Base-by-base conservation (phyloP, 1,140 invertebrate species). In the Achroia grisella region DNA sequence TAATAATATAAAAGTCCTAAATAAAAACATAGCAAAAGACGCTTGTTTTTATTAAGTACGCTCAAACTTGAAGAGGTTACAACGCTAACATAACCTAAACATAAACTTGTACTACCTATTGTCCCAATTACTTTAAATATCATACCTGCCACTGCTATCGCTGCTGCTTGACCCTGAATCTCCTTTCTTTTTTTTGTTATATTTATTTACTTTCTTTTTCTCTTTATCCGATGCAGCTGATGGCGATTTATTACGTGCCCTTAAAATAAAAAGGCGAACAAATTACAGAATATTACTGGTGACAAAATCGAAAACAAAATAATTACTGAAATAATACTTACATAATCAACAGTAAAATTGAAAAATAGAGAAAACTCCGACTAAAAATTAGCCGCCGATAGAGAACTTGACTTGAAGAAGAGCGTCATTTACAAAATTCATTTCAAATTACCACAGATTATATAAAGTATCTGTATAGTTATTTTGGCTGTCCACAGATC, bases 101-200 rank as follows among this genome's bases (percentile, higher is more conserved):
- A 48, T 31, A n/a, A n/a, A 23, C 10, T 37, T 9, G 15, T 37
- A 4, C 6, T 15, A 36, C 14, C 12, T 14, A 35, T 14, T 10
- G 17, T 34, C 36, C 39, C 23, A 33, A 10, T 29, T 23, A 36
- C 8, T 10, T 54, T 39, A 41, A 56, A 28, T 29, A 29, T 48
- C 28, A 53, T 74, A 93, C 92, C 92, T 94, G 71, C 91, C 91
- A 52, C 91, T 92, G 56, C 91, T 93, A 48, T 90, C 89, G 67
- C 92, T 94, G 39, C 91, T 93, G 17, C 91, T 92, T 2, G 91
- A 93, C 28, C 90, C 92, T 8, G 92, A 93, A 30, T 89, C 87
- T 12, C 72, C 73, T 58, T 89, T 89, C 52, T 91, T 90, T 71
- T 90, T 89, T 58, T 91, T 91, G 13, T 84, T 87, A 8, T 91